A percentile compares a stretch with the other conserved stretches of the same genome.
Evolutionary conservation across 2,888 invertebrate genomes (phyloP).

Genomic region (Drosophila ezoana): DNA sequence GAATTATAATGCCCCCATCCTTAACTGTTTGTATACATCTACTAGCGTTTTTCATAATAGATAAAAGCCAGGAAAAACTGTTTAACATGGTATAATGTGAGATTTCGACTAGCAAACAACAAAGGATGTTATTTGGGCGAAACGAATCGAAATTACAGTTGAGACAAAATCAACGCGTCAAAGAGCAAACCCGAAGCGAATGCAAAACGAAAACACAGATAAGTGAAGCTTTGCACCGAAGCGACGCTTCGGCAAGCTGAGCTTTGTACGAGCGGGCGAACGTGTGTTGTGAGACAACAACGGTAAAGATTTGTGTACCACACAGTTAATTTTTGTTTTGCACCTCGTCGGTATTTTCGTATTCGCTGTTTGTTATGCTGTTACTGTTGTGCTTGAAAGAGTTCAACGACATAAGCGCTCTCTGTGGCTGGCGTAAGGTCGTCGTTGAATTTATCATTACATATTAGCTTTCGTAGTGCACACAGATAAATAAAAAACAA

Average conservation of each 20-base stretch:
- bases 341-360: conserved; percentile 41
- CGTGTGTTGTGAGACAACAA: conserved; percentile 39
- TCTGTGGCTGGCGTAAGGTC: conserved; percentile 34
- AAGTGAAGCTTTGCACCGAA: conserved; percentile 41
- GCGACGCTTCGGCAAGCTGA: conserved; percentile 27
- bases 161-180: conserved; percentile 47
- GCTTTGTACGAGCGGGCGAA: conserved; percentile 11
- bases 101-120: background rate
- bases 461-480: conserved; percentile 14
- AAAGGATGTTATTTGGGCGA: background rate
- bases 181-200: conserved; percentile 22
- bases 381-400: conserved; percentile 60
- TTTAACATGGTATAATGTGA: too few species aligned
- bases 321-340: conserved; percentile 34
- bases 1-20: background rate
- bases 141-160: conserved; percentile 18
- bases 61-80: too few species aligned
- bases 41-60: too few species aligned
- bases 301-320: conserved; percentile 38
- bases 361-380: conserved; percentile 41
- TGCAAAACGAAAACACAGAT: conserved; percentile 29
- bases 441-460: conserved; percentile 38
- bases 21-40: too few species aligned
- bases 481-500: conserved; percentile 4
- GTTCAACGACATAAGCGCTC: conserved; percentile 69